Evolutionary conservation across 2,888 invertebrate genomes (phyloP).

Genomic region (Dendrolimus pini): DNA sequence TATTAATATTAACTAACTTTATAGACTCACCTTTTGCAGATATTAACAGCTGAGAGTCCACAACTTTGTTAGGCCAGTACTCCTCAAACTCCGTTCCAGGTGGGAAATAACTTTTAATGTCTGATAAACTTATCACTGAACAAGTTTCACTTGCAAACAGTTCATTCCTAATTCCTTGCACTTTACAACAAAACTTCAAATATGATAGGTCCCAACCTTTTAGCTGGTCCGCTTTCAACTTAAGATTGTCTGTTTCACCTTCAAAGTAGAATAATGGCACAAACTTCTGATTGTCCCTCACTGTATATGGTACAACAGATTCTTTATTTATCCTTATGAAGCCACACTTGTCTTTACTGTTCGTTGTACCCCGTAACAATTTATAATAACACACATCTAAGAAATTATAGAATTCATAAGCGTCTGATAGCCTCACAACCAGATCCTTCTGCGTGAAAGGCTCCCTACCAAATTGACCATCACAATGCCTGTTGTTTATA

Average conservation of each 20-base stretch:
- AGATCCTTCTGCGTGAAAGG: slow-evolving; percentile 92
- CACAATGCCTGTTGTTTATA: slow-evolving; percentile 95
- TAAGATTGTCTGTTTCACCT: slow-evolving; percentile 94
- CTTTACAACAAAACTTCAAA: slow-evolving; percentile 95
- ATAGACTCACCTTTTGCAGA: slow-evolving; percentile 76
- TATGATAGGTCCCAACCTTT: slow-evolving; percentile 96
- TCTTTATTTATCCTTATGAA: slow-evolving; percentile 95
- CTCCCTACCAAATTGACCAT: slow-evolving; percentile 91
- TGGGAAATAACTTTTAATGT: slow-evolving; percentile 93
- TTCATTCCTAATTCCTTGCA: slow-evolving; percentile 94
- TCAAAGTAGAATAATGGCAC: slow-evolving; percentile 93
- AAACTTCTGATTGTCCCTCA: slow-evolving; percentile 88
- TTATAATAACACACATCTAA: slow-evolving; percentile 93
- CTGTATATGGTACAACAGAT: slow-evolving; percentile 94
- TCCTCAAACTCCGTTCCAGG: slow-evolving; percentile 93
- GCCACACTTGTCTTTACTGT: slow-evolving; percentile 89
- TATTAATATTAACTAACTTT: no score
- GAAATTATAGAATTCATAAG: slow-evolving; percentile 93
- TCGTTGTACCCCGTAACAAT: slow-evolving; percentile 82
- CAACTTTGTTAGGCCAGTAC: slow-evolving; percentile 94
- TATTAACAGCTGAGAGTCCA: slow-evolving; percentile 87
- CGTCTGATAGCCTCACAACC: slow-evolving; percentile 91
- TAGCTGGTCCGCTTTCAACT: slow-evolving; percentile 89
- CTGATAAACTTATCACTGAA: slow-evolving; percentile 91
- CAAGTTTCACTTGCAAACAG: slow-evolving; percentile 93